Base-by-base conservation (phyloP, 2,797 vertebrate species). In the Sciurus carolinensis region DNA sequence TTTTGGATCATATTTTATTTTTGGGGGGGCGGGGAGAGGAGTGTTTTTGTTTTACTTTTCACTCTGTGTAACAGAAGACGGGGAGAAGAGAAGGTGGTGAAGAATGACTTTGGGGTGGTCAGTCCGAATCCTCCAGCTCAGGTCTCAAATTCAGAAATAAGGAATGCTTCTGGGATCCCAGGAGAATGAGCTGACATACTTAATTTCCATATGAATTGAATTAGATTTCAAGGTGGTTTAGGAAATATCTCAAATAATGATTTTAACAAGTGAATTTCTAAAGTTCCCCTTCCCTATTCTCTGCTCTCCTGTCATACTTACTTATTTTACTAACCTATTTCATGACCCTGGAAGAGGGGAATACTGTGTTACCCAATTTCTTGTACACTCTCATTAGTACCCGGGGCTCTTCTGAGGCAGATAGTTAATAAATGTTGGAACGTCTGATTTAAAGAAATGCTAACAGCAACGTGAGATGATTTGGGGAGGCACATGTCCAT, bases 71-170 rank as follows among this genome's bases (percentile, higher is more conserved):
- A 36, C 2, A 18, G 50, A 42, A 22, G 26, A 72, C 14, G 44
- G 14, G 28, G 47, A 72, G 2, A 22, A 9, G 67, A 30, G 28
- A 24, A 79, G 26, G 26, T 17, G 10, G 5, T 15, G 39, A 18
- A n/a, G 26, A 15, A 22, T 3, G 15, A 20, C 13, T n/a, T 11
- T 15, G 59, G 30, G 11, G 15, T 0, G 0, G 36, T 47, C 15
- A 4, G 4, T 18, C n/a, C 1, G 3, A 52, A 73, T 15, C 28
- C 36, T n/a, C 28, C 26, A 10, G 28, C 1, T 1, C 12, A 36
- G 8, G 17, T 47, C 24, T 50, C 26, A 1, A 57, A 24, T 59
- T 3, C 1, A 2, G 50, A 50, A 57, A 57, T 18, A 17, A 69
- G 71, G 13, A 69, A 24, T 26, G 17, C 15, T 33, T 75, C 47